Conservation (phyloP, 2,888 invertebrate genomes). For the Stenodema calcarata region DNA sequence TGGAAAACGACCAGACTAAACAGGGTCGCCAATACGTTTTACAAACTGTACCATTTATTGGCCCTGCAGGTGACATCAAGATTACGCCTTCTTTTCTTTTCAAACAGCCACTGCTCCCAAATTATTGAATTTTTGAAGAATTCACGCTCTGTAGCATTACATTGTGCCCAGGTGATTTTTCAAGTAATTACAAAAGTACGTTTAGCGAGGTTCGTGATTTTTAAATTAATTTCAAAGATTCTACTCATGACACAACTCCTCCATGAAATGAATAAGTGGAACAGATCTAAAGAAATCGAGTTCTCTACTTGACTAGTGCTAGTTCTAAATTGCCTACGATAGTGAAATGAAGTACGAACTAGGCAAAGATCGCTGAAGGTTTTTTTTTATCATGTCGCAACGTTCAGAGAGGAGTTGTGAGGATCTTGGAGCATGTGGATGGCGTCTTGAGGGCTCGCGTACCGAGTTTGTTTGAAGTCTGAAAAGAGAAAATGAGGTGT, state of each 20-base stretch:
- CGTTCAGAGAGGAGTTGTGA: conserved; percentile 39
- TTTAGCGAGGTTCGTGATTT: neutral
- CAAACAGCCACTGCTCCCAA: too few relatives aligned
- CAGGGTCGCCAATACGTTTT: too few relatives aligned
- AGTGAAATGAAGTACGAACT: neutral
- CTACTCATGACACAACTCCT: neutral
- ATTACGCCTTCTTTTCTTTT: too few relatives aligned
- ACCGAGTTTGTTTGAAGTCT: conserved; percentile 66
- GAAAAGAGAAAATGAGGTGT: conserved; percentile 59
- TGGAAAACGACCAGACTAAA: too few relatives aligned
- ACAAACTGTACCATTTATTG: too few relatives aligned
- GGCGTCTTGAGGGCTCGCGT: conserved; percentile 73
- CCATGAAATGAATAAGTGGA: neutral
- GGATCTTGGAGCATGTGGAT: conserved; percentile 69
- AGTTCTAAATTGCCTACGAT: neutral
- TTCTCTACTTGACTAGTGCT: neutral
- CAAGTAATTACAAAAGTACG: too few relatives aligned
- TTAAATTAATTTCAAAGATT: neutral
- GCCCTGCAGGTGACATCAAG: too few relatives aligned
- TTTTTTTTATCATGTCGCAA: neutral
- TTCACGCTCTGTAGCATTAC: too few relatives aligned
- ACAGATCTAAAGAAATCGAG: neutral
- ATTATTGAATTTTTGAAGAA: too few relatives aligned
- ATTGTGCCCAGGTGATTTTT: too few relatives aligned
- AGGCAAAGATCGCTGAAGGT: neutral